Evolutionary conservation across 1,140 invertebrate genomes (phyloP).

Genomic region (Drosophila littoralis): DNA sequence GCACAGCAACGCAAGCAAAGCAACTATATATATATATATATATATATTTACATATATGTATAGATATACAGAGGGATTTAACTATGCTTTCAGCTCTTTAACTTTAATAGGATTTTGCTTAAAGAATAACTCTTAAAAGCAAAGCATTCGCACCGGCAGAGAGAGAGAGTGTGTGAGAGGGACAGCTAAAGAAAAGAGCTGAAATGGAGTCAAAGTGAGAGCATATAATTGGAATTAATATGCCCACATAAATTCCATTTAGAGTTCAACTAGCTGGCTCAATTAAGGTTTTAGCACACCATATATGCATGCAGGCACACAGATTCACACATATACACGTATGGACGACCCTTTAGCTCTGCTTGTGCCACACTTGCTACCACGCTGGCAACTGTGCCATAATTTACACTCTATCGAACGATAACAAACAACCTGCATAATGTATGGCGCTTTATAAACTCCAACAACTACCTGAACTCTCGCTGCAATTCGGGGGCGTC

Average conservation of each 20-base stretch:
- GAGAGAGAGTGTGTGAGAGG: background rate
- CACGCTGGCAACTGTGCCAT: constrained; percentile 66
- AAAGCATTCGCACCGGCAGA: background rate
- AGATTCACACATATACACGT: constrained; percentile 13
- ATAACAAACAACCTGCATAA: constrained; percentile 81
- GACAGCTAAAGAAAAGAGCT: background rate
- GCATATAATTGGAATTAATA: constrained; percentile 47
- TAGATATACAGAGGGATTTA: constrained; percentile 2
- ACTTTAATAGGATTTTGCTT: constrained; percentile 36
- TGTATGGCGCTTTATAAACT: constrained; percentile 54
- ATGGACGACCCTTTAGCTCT: constrained; percentile 3
- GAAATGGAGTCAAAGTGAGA: background rate
- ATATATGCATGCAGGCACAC: background rate
- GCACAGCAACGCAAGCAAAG: constrained; percentile 14
- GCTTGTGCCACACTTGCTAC: constrained; percentile 12
- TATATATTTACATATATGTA: background rate
- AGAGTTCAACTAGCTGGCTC: constrained; percentile 28
- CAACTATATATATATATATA: background rate
- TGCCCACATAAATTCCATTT: constrained; percentile 39
- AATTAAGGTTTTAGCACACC: constrained; percentile 22
- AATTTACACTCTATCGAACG: constrained; percentile 82
- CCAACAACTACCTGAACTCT: constrained; percentile 1
- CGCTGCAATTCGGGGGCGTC: background rate
- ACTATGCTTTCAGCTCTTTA: constrained; percentile 15
- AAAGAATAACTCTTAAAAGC: constrained; percentile 5